Base-by-base conservation (phyloP, 64 coral and sea anemone genomes). In the Dendronephthya gigantea region DNA sequence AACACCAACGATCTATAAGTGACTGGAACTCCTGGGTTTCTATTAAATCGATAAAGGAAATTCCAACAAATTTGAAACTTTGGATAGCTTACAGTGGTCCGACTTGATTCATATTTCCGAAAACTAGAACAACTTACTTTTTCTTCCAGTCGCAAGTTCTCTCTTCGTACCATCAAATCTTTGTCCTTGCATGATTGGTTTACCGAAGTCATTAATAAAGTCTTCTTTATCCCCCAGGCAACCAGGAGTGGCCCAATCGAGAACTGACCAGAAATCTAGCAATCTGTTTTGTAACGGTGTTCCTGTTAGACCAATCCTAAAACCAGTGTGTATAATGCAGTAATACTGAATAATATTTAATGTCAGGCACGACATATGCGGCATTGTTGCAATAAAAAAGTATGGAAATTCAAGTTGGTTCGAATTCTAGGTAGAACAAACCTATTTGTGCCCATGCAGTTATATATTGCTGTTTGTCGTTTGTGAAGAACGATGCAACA, bases 241-340 rank as follows among this genome's bases (percentile, higher is more conserved):
- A 9, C 94, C 89, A 14, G 91, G 94, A 29, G 93, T 97, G 48
- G 94, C 94, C 91, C 91, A 97, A 37, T 97, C 94, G 27, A 97
- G 31, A 13, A 97, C 94, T 76, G 89, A 93, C 94, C 94, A 97
- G 43, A 97, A 93, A 51, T 97, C 94, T 14, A 48, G 62, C 19
- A 92, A 82, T 76, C 90, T 49, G 43, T 97, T 97, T 68, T 97
- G 94, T 14, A 97, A 82, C n/a, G 91, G 94, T n/a, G 94, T 97
- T 12, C 94, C 94, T 68, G 94, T 97, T 9, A 97, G 72, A 22
- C 94, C 94, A 40, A 87, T 93, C 49, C 94, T 97, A 68, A 41
- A 62, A 62, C 19, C 19, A 0, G 19, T 17, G 3, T 5, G 19
- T n/a, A n/a, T n/a, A n/a, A n/a, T n/a, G n/a, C n/a, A n/a, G n/a